phyloP scores from a whole-genome alignment of 2,888 invertebrate genomes.

The Homarus gammarus region DNA sequence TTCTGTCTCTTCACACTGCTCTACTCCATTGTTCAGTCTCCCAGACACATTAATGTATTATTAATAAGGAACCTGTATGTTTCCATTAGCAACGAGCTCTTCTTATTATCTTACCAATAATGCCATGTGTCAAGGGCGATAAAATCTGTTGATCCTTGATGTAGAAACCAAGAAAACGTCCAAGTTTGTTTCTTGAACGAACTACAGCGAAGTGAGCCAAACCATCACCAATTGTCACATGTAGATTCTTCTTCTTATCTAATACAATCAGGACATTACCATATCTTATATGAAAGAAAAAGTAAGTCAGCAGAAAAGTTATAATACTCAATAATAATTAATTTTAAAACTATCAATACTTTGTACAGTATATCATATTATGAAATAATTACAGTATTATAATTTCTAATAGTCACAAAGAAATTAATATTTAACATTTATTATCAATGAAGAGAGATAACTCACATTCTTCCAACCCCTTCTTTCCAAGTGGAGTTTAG shows the following conservation, averaged over 20 bases:
- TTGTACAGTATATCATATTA: neutral
- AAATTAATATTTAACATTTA: neutral
- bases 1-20: too few species aligned
- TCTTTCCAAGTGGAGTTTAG: conserved; percentile 39
- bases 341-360: too few species aligned
- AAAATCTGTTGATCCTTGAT: conserved; percentile 66
- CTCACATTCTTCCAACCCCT: conserved; percentile 45
- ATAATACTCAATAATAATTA: neutral
- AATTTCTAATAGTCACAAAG: neutral
- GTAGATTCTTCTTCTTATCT: conserved; percentile 39
- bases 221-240: conserved; percentile 66
- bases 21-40: too few species aligned
- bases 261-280: conserved; percentile 60
- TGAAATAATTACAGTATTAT: neutral
- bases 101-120: conserved; percentile 53
- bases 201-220: conserved; percentile 65
- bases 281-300: conserved; percentile 39
- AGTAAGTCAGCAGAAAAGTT: neutral
- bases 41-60: too few species aligned
- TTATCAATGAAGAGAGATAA: neutral
- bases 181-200: conserved; percentile 55
- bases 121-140: conserved; percentile 65
- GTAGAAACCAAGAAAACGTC: conserved; percentile 70
- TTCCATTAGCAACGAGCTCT: too few species aligned
- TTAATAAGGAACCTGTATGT: too few species aligned